Conservation (phyloP, 2,888 invertebrate species). For the Cryptophagus acutangulus region DNA sequence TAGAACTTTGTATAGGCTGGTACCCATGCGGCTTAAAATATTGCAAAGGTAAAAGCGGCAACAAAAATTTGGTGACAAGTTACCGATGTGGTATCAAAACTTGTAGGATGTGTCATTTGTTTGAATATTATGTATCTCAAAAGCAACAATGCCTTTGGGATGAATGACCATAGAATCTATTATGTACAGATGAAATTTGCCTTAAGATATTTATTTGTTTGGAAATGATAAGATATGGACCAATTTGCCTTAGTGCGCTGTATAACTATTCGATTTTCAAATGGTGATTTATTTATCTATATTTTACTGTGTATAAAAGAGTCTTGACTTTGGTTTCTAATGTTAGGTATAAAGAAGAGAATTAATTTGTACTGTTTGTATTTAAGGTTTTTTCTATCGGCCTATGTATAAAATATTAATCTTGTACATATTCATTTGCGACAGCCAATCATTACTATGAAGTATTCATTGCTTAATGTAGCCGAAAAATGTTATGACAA, state of each 20-base stretch:
- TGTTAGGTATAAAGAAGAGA: background rate
- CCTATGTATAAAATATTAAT: background rate
- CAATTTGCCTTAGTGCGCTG: constrained; percentile 43
- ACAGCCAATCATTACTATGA: constrained; percentile 6
- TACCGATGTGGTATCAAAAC: constrained; percentile 96
- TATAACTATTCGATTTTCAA: constrained; percentile 14
- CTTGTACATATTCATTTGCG: constrained; percentile 3
- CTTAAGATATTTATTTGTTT: constrained; percentile 34
- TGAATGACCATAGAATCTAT: constrained; percentile 45
- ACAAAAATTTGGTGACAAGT: constrained; percentile 58
- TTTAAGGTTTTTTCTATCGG: background rate
- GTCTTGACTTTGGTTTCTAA: background rate
- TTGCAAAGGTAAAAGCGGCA: constrained; percentile 61
- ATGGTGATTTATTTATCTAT: constrained; percentile 2
- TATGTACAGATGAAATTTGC: constrained; percentile 27
- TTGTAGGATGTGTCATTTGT: constrained; percentile 83
- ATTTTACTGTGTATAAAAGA: constrained; percentile 3
- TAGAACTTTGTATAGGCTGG: constrained; percentile 90
- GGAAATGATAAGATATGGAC: constrained; percentile 40
- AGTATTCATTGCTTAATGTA: constrained; percentile 4
- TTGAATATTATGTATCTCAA: constrained; percentile 78
- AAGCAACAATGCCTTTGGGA: constrained; percentile 80
- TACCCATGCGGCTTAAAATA: constrained; percentile 94
- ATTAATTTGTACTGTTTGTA: background rate
- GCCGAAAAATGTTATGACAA: background rate